Conservation (phyloP, 2,888 invertebrate species). For the Cerastoderma edule region DNA sequence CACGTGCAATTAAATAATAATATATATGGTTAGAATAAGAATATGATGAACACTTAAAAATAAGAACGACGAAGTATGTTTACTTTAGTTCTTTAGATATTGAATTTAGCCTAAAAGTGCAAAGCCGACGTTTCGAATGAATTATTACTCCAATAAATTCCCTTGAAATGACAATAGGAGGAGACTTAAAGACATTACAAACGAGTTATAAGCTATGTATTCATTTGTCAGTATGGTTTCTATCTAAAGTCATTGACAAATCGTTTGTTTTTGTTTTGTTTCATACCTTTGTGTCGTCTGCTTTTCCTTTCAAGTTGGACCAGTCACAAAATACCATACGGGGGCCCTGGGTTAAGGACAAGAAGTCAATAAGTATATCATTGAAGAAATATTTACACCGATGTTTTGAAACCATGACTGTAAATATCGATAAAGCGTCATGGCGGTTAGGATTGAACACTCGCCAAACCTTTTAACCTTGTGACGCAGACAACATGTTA, state of each 20-base stretch:
- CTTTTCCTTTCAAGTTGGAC: background rate
- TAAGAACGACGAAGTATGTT: no score
- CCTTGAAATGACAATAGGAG: conserved; percentile 3
- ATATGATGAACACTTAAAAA: no score
- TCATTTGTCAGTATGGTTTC: background rate
- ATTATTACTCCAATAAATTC: no score
- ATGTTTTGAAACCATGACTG: conserved; percentile 22
- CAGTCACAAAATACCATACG: no score
- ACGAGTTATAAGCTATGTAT: background rate
- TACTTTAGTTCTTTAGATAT: no score
- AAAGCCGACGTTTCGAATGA: no score
- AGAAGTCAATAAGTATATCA: conserved; percentile 11
- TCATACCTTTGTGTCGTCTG: background rate
- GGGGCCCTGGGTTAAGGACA: no score
- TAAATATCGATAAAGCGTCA: conserved; percentile 6
- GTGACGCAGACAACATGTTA: no score
- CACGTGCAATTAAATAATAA: no score
- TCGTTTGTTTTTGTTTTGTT: background rate
- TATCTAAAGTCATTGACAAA: background rate
- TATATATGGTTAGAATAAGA: no score
- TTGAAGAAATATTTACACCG: conserved; percentile 11
- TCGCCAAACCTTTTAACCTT: no score
- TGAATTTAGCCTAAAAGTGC: no score
- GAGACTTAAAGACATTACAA: background rate
- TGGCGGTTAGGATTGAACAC: background rate